Base-by-base conservation (phyloP, 2,888 invertebrate genomes). In the Arrhopalites spinosus region DNA sequence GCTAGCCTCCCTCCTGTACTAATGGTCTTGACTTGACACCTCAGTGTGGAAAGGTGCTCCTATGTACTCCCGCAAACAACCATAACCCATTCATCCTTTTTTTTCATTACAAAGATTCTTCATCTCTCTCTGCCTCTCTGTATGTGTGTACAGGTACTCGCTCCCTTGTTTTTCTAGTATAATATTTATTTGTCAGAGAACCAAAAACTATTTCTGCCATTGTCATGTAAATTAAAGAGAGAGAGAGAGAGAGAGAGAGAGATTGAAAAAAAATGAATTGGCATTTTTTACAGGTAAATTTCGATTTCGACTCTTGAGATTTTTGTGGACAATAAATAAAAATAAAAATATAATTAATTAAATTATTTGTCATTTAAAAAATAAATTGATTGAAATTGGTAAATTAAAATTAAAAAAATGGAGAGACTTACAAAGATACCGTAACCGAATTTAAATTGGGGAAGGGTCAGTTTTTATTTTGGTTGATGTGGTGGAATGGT, bases 1-100 rank as follows among this genome's bases (percentile, higher is more conserved):
- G 74, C 68, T 53, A 47, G 56, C 59, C 36, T 36, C 36, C 36
- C 11, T 11, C 36, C 5, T 36, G 36, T 36, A 3, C 68, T 80
- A 79, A 79, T 81, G 76, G 78, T 81, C 78, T 79, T 81, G 80
- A 80, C 81, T 79, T 81, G 80, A 79, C 81, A 81, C 81, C 79
- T 75, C 70, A 76, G 81, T 81, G 81, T 80, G 76, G 81, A 81
- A 81, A 79, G 71, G 45, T 69, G 71, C 71, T 71, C 25, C 30
- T 27, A 50, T 20, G 50, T 20, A 50, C 15, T 50, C 15, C 66
- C 43, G 25, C 25, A 66, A 27, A 45, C 15, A 15, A 36, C 8
- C 66, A 20, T 36, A 36, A 66, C 13, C 66, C 66, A 66, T 59
- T 59, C 59, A 59, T 59, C 7, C 59, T 25, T 59, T 59, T 27